Evolutionary conservation across 2,888 invertebrate genomes (phyloP).

Genomic region (Meta bourneti): DNA sequence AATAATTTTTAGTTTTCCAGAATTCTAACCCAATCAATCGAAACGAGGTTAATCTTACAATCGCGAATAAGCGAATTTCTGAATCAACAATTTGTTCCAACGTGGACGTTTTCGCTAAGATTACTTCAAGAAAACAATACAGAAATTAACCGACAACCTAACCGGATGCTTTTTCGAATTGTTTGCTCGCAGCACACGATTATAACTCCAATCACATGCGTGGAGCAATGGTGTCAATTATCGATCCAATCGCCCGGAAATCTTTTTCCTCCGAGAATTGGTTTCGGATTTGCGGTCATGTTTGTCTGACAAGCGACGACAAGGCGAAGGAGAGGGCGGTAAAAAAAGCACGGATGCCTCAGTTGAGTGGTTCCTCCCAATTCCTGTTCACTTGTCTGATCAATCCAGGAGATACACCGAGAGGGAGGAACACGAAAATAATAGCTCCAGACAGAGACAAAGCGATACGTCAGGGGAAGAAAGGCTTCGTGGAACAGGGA

Average conservation of each 20-base stretch:
- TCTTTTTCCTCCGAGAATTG: background rate
- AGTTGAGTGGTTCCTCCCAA: slow-evolving; percentile 27
- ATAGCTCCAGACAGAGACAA: slow-evolving; percentile 18
- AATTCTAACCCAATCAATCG: too few relatives aligned
- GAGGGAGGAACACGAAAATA: slow-evolving; percentile 39
- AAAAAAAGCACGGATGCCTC: slow-evolving; percentile 17
- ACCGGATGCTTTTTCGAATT: too few relatives aligned
- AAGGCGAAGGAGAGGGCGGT: background rate
- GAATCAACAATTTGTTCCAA: too few relatives aligned
- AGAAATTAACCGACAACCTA: too few relatives aligned
- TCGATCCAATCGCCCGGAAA: background rate
- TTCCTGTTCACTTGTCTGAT: slow-evolving; percentile 44
- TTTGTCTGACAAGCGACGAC: slow-evolving; percentile 14
- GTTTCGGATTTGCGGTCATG: background rate
- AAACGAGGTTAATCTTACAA: too few relatives aligned
- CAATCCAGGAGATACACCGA: slow-evolving; percentile 52
- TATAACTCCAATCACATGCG: background rate
- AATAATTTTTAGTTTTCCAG: too few relatives aligned
- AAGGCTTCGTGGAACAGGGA: background rate
- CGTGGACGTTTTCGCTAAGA: too few relatives aligned
- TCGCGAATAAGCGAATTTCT: too few relatives aligned
- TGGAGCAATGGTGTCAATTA: background rate
- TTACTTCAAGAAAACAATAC: too few relatives aligned
- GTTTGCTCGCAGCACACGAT: too few relatives aligned
- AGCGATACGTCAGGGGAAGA: slow-evolving; percentile 13